Conservation (phyloP, 2,113 vertebrate species). For the Copsychus sechellarum region DNA sequence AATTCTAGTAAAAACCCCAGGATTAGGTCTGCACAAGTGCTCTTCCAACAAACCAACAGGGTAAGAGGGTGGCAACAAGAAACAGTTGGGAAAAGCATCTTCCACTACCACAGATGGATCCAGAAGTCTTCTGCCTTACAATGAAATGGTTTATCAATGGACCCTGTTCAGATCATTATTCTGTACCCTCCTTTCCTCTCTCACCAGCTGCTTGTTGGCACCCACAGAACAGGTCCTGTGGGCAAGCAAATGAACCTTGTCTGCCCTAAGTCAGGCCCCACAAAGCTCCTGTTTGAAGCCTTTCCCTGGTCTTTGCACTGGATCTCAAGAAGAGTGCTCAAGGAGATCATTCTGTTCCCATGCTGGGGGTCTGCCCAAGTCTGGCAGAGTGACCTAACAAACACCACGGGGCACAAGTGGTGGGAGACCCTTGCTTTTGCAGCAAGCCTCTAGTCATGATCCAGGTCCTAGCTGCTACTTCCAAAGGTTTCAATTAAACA, state of each 20-base stretch:
- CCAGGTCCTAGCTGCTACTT: not conserved
- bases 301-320: not conserved
- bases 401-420: not conserved
- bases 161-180: not conserved
- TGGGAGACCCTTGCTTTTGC: not conserved
- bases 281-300: not conserved
- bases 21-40: fast-evolving
- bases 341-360: not conserved
- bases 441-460: not conserved
- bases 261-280: not conserved
- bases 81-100: not conserved
- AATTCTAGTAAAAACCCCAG: not conserved
- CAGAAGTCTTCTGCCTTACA: not conserved
- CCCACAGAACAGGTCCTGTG: not conserved
- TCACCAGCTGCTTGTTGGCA: not conserved
- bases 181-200: not conserved
- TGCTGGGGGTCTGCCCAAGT: not conserved
- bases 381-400: not conserved
- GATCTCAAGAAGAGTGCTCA: not conserved
- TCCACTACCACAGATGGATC: not conserved
- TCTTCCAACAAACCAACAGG: not conserved
- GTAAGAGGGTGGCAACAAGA: fast-evolving
- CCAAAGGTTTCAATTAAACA: not conserved
- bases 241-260: fast-evolving
- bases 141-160: not conserved